Conservation (phyloP, 2,797 vertebrate species). For the Tragelaphus eurycerus region DNA sequence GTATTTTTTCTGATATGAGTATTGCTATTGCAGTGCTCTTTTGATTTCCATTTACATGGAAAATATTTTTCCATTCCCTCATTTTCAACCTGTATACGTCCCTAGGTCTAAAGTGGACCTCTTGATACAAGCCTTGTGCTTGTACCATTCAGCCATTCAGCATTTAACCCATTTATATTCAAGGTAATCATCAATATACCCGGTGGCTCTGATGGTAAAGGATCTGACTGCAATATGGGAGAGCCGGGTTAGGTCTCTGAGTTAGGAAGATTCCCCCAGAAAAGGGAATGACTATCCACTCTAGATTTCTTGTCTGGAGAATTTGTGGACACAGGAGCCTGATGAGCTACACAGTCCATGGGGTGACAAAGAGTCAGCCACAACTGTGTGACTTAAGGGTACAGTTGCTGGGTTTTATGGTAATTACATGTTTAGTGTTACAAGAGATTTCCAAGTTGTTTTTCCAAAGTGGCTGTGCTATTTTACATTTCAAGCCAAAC, state of each 20-base stretch:
- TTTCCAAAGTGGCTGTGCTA: not conserved
- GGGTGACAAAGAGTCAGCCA: not conserved
- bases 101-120: not conserved
- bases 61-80: not conserved
- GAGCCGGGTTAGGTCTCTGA: not conserved
- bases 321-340: not conserved
- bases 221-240: not conserved
- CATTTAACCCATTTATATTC: not conserved
- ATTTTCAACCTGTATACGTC: not conserved
- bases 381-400: not conserved
- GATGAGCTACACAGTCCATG: not conserved
- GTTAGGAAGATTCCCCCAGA: not conserved
- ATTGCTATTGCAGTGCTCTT: not conserved
- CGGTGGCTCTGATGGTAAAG: not conserved
- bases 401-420: not conserved
- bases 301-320: not conserved
- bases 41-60: not conserved
- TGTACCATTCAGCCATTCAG: not conserved
- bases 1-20: not conserved
- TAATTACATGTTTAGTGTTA: not conserved
- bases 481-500: not conserved
- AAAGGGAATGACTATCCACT: not conserved
- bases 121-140: not conserved
- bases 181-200: not conserved
- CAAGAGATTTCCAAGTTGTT: not conserved